A percentile compares a stretch with the other conserved stretches of the same genome.
These are phyloP conservation scores for Danaus melanippus DNA, from an alignment of 1,140 invertebrate species.

Conservation along the genomic window DNA sequence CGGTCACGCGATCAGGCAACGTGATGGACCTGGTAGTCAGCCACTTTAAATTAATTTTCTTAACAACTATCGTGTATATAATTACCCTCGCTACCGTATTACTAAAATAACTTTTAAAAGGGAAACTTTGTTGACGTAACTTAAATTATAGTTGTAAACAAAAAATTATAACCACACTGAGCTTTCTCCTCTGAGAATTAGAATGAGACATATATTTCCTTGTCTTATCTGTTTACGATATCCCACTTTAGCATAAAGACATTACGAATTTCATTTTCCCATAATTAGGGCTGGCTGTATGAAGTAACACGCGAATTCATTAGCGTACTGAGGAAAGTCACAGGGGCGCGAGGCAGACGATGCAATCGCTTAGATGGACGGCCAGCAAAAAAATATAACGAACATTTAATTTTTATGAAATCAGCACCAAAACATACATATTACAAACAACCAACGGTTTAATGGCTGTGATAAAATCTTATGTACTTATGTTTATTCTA, in stretches of 20 bases:
- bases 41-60: too few species aligned
- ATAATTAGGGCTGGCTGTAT: constrained; percentile 31
- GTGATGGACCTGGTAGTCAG: constrained; percentile 14
- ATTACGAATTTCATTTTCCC: constrained; percentile 30
- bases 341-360: constrained; percentile 40
- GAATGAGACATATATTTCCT: too few species aligned
- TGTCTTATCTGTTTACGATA: constrained; percentile 22
- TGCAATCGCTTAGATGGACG: constrained; percentile 41
- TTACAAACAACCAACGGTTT: not conserved
- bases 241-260: constrained; percentile 15
- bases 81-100: too few species aligned
- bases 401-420: not conserved
- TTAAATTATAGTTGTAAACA: too few species aligned
- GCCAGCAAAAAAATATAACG: constrained; percentile 18
- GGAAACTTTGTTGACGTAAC: too few species aligned
- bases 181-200: too few species aligned
- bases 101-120: too few species aligned
- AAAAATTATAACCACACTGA: too few species aligned
- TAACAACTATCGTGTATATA: too few species aligned
- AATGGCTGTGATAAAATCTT: too few species aligned
- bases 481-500: not conserved
- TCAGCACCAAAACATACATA: not conserved
- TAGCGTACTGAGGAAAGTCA: constrained; percentile 34
- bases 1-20: constrained; percentile 34
- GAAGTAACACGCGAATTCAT: constrained; percentile 39